Evolutionary conservation across 2,888 invertebrate species (phyloP), one percentile per base, ranked within the genome.

Genomic region (Sabatieria punctata): DNA sequence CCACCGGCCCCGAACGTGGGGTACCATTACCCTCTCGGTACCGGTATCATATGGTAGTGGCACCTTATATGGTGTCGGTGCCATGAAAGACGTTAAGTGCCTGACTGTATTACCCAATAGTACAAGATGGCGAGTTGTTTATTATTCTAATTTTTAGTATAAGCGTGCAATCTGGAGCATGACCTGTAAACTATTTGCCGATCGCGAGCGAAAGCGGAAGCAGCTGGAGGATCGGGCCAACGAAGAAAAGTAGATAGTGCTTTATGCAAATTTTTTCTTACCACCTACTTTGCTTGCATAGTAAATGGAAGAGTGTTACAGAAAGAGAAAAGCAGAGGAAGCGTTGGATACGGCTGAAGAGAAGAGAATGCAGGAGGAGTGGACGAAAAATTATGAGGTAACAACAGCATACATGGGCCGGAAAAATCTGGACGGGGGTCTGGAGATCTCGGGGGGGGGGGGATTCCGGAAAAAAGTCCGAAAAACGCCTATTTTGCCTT

Each of bases 311-410:
- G n/a, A n/a, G n/a, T n/a, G n/a, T 30, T 30, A 11, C 30, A 30
- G 30, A 30, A 30, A 30, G 15, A 8, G 30, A 30, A 30, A 30
- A 30, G 30, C 30, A 15, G 30, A 93, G 68, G 79, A 82, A 19
- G 89, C 91, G 73, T 79, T 86, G 44, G 85, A 85, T 50, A 85
- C 84, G 46, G 89, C 88, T 62, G 89, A 91, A 60, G 81, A 82
- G 59, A 76, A 79, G 49, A 82, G 85, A 50, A 71, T 82, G 41
- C 86, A 93, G 62, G 83, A 85, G 57, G 93, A 95, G 66, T 97
- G 91, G 88, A 85, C 91, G 54, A 88, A 91, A 65, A 97, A 95
- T 71, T 97, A 91, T 71, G 97, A 97, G 74, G 83, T 82, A 65
- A 46, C 6, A 21, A n/a, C n/a, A n/a, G n/a, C n/a, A n/a, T n/a